phyloP scores from a whole-genome alignment of 1,140 invertebrate genomes.

The Micrasema longulum region DNA sequence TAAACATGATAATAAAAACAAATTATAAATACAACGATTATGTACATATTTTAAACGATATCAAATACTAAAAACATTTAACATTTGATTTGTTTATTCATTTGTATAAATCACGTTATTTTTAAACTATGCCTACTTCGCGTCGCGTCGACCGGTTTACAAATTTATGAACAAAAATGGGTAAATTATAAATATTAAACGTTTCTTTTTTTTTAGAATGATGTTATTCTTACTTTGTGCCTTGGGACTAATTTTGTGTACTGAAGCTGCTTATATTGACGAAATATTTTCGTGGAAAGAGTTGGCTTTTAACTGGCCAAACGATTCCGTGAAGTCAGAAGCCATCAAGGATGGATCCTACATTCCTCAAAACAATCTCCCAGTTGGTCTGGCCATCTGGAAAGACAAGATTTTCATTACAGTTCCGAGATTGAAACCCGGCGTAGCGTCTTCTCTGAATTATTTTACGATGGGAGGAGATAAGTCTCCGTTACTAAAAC shows the following conservation, averaged over 20 bases:
- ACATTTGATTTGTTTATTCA: too few relatives aligned
- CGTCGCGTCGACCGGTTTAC: too few relatives aligned
- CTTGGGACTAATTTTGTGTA: constrained; percentile 56
- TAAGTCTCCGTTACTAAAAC: constrained; percentile 71
- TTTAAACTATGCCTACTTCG: too few relatives aligned
- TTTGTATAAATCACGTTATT: too few relatives aligned
- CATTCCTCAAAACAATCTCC: constrained; percentile 77
- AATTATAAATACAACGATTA: too few relatives aligned
- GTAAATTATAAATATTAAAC: too few relatives aligned
- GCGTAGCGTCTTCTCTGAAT: constrained; percentile 77
- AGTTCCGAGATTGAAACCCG: constrained; percentile 81
- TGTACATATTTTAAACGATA: too few relatives aligned
- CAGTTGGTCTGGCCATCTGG: constrained; percentile 80
- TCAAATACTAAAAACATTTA: too few relatives aligned
- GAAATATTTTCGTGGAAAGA: constrained; percentile 76
- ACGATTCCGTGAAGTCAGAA: constrained; percentile 65
- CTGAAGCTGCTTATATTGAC: constrained; percentile 58
- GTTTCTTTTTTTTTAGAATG: neutral
- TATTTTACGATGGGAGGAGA: constrained; percentile 70
- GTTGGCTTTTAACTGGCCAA: constrained; percentile 77
- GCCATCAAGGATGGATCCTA: constrained; percentile 74
- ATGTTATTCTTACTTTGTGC: constrained; percentile 47
- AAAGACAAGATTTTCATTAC: constrained; percentile 83
- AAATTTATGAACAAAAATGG: too few relatives aligned
- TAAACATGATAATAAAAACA: too few relatives aligned